Percentiles rank a stretch among this genome's conserved stretches.
Evolutionary conservation across 64 coral and sea anemone species (phyloP).

Genomic region (Catalaphyllia jardinei): DNA sequence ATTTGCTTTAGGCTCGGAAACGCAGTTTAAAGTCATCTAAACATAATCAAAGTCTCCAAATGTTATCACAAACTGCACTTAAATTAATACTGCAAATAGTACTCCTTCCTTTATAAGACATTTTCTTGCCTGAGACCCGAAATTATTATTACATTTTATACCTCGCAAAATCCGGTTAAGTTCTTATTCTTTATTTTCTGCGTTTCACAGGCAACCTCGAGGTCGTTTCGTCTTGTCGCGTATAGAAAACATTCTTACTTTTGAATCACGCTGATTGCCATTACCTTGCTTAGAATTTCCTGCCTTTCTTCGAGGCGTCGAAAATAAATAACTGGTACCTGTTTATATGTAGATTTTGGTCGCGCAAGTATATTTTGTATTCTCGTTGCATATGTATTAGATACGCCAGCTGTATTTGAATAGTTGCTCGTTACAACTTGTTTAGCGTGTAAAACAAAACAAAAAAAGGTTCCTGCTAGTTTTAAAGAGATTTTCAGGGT

Average conservation of each 20-base stretch:
- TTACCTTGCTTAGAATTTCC: background rate
- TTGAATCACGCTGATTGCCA: background rate
- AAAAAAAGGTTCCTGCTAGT: conserved; percentile 21
- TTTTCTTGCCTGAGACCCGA: background rate
- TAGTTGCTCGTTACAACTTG: conserved; percentile 55
- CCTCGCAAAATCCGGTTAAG: background rate
- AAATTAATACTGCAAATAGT: conserved; percentile 24
- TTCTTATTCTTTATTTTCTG: background rate
- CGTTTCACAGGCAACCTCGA: background rate
- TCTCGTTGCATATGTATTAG: conserved; percentile 34
- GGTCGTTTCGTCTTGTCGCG: background rate
- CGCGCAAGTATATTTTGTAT: conserved; percentile 19
- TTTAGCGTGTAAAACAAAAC: conserved; percentile 54
- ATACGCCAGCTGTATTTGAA: conserved; percentile 27
- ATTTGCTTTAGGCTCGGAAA: conserved; percentile 6
- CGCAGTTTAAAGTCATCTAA: background rate
- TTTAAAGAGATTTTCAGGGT: conserved; percentile 13
- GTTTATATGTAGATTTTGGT: conserved; percentile 35
- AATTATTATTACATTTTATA: background rate
- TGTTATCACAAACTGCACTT: conserved; percentile 30
- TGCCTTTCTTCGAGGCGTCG: background rate
- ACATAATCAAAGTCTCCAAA: background rate
- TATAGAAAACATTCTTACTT: background rate
- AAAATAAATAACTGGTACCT: conserved; percentile 42
- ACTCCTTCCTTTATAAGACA: background rate